Conservation (phyloP, 1,140 invertebrate genomes). For the Stratiolaelaps scimitus region DNA sequence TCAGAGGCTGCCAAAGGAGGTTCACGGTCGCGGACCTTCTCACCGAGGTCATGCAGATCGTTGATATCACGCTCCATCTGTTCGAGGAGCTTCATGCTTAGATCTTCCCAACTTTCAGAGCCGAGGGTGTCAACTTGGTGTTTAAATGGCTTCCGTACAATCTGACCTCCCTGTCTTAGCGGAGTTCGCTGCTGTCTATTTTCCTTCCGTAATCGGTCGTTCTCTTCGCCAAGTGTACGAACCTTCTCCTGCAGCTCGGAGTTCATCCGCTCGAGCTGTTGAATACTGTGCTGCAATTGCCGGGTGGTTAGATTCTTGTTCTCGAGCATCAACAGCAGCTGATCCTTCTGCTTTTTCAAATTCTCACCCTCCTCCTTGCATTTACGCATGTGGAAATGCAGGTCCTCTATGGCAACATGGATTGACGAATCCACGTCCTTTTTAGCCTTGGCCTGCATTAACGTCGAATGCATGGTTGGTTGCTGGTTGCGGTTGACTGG, state of each 20-base stretch:
- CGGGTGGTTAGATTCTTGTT: conserved; percentile 21
- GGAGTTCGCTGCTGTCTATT: not conserved
- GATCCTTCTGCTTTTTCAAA: conserved; percentile 15
- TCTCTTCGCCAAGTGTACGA: conserved; percentile 16
- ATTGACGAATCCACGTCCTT: conserved; percentile 21
- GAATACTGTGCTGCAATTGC: conserved; percentile 19
- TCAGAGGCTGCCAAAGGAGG: no score
- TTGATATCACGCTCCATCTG: conserved; percentile 26
- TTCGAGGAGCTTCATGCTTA: conserved; percentile 27
- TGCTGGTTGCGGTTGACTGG: not conserved
- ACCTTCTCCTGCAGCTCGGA: conserved; percentile 27
- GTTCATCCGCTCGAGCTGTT: conserved; percentile 26
- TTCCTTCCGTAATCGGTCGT: conserved; percentile 23
- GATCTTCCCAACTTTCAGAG: conserved; percentile 26
- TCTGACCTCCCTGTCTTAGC: not conserved
- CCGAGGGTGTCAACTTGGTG: conserved; percentile 11
- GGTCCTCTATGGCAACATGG: conserved; percentile 12
- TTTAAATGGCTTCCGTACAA: conserved; percentile 9
- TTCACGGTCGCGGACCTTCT: not conserved
- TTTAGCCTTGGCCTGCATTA: conserved; percentile 24
- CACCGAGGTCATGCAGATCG: conserved; percentile 19
- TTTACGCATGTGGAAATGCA: conserved; percentile 23
- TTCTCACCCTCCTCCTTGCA: conserved; percentile 23
- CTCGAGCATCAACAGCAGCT: conserved; percentile 21
- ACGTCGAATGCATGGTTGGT: conserved; percentile 16